Conservation (phyloP, 2,888 invertebrate genomes). For the Nemurella pictetii region DNA sequence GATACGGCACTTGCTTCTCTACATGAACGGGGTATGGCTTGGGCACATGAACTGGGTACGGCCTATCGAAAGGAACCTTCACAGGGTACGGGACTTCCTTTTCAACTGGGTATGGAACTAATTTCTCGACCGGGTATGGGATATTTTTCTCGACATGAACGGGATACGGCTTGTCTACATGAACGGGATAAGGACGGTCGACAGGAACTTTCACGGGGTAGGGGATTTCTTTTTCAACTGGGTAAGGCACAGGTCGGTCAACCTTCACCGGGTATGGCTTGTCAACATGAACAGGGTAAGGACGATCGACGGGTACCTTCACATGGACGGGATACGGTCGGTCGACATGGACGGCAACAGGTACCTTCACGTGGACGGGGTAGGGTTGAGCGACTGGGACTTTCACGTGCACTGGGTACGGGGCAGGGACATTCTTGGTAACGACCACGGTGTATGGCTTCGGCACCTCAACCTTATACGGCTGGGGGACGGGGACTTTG, state of each 20-base stretch:
- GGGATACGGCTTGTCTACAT: slow-evolving; percentile 61
- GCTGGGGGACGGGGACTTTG: slow-evolving; percentile 41
- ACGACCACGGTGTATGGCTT: slow-evolving; percentile 68
- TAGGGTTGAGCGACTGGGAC: slow-evolving; percentile 67
- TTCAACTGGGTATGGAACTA: slow-evolving; percentile 67
- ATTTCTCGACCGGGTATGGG: slow-evolving; percentile 53
- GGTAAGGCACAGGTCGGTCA: slow-evolving; percentile 55
- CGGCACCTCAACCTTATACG: slow-evolving; percentile 42
- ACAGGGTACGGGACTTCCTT: slow-evolving; percentile 51
- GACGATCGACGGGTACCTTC: slow-evolving; percentile 71
- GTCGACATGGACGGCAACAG: slow-evolving; percentile 38
- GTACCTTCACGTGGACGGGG: slow-evolving; percentile 50
- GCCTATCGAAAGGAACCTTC: slow-evolving; percentile 58
- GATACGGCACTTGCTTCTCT: slow-evolving; percentile 52
- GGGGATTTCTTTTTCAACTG: slow-evolving; percentile 67
- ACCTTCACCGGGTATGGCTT: slow-evolving; percentile 63
- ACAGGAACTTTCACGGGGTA: slow-evolving; percentile 65
- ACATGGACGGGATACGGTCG: slow-evolving; percentile 52
- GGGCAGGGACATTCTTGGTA: slow-evolving; percentile 57
- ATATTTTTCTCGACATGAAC: slow-evolving; percentile 59
- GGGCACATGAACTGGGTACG: slow-evolving; percentile 39
- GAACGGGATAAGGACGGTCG: slow-evolving; percentile 74
- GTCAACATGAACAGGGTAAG: slow-evolving; percentile 70
- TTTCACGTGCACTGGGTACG: slow-evolving; percentile 59
- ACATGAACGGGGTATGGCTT: slow-evolving; percentile 44